Evolutionary conservation across 2,888 invertebrate species (phyloP), one percentile per base, ranked within the genome.

Genomic region (Cheilosia grossa): DNA sequence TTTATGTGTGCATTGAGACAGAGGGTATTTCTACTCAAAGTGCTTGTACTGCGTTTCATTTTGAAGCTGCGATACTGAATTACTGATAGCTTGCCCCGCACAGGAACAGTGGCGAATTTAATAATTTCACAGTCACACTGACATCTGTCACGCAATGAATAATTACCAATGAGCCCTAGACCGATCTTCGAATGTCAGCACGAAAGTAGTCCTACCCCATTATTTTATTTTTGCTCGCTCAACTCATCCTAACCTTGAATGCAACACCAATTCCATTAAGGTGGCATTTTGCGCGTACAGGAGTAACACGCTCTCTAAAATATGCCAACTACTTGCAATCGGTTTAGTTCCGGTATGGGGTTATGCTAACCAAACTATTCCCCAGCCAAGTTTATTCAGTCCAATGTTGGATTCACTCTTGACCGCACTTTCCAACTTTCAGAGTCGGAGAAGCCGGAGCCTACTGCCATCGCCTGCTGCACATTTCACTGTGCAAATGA

Each of bases 301-400:
- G 44, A 15, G 21, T 24, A 21, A 24, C 51, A 51, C 24, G 51
- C 15, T 15, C 21, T 27, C 6, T 6, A 15, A 24, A 4, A 6
- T 27, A 27, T 17, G 21, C 15, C 21, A 37, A 37, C 3, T 3
- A 4, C 37, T 37, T 13, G 37, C 13, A 13, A 13, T 49, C 24
- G 27, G 44, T 33, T 70, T 70, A 70, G 70, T 70, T 70, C 61
- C 59, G 72, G 27, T 61, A 33, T 40, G 17, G 30, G 19, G 19
- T 61, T 51, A 51, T 33, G 49, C 7, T 49, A 58, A 58, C 13
- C n/a, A 72, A 17, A 42, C 33, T 42, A 53, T 42, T 49, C 13
- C 21, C 47, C 13, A 15, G 15, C 27, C 13, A 13, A 13, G 19
- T 51, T 21, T 51, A 51, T 13, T 24, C 49, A 51, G 13, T 13